Conservation (phyloP, 2,113 vertebrate genomes). For the Chaenogobius annularis region DNA sequence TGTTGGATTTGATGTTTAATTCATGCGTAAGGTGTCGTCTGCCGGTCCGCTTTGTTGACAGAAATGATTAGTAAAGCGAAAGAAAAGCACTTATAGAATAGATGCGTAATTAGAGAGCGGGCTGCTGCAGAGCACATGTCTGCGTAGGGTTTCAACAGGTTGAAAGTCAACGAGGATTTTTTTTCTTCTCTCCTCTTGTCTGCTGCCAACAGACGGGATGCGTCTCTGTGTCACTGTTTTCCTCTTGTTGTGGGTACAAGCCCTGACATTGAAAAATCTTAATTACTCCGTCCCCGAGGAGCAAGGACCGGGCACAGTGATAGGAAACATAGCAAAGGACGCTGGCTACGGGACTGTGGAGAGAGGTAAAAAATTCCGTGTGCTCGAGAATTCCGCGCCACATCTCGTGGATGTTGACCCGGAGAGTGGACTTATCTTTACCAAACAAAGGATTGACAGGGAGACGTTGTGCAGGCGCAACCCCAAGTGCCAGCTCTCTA, state of each 20-base stretch:
- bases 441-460: slow-evolving; percentile 96
- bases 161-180: slow-evolving; percentile 74
- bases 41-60: slow-evolving; percentile 76
- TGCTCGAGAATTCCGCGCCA: slow-evolving; percentile 96
- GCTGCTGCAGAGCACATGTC: slow-evolving; percentile 56
- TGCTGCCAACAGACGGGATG: slow-evolving; percentile 83
- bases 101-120: slow-evolving; percentile 50
- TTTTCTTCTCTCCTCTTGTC: slow-evolving; percentile 36
- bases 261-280: slow-evolving; percentile 94
- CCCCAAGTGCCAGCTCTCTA: slow-evolving; percentile 94
- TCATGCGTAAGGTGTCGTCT: slow-evolving; percentile 69
- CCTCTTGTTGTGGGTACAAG: slow-evolving; percentile 90
- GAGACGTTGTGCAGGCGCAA: slow-evolving; percentile 93
- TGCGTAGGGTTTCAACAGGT: slow-evolving; percentile 79
- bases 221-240: slow-evolving; percentile 92
- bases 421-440: slow-evolving; percentile 94
- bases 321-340: slow-evolving; percentile 97
- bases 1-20: slow-evolving; percentile 72
- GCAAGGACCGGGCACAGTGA: slow-evolving; percentile 92
- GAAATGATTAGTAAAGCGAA: slow-evolving; percentile 69
- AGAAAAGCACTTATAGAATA: slow-evolving; percentile 53
- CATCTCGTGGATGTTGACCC: slow-evolving; percentile 95
- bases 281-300: slow-evolving; percentile 98
- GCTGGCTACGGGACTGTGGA: slow-evolving; percentile 85
- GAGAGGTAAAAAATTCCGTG: slow-evolving; percentile 85